Evolutionary conservation across 2,797 vertebrate species (phyloP).

Genomic region (Squalus acanthias): DNA sequence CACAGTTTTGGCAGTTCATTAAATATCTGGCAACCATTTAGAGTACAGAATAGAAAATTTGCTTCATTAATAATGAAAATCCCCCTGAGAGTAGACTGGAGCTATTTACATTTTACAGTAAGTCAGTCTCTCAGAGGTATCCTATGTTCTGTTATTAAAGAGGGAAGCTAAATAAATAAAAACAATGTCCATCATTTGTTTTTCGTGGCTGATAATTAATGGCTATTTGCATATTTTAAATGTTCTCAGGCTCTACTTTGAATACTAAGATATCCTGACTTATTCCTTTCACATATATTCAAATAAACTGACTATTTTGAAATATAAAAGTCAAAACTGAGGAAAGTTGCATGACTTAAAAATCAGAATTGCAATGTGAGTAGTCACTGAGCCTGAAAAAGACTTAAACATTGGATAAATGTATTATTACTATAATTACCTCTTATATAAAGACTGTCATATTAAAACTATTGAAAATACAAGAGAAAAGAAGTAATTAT

Average conservation of each 20-base stretch:
- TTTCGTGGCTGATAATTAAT: neutral
- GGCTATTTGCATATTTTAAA: slow-evolving; percentile 20
- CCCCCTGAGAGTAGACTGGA: neutral
- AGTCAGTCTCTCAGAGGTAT: neutral
- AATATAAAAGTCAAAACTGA: slow-evolving; percentile 37
- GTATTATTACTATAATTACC: slow-evolving; percentile 74
- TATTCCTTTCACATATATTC: neutral
- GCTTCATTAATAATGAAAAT: slow-evolving; percentile 34
- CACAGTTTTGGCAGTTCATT: slow-evolving; percentile 35
- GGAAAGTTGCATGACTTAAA: slow-evolving; percentile 34
- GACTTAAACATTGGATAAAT: slow-evolving; percentile 45
- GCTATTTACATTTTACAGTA: slow-evolving; percentile 29
- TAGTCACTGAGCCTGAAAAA: slow-evolving; percentile 36
- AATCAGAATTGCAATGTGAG: slow-evolving; percentile 36
- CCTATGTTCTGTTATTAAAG: slow-evolving; percentile 27
- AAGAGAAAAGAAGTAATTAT: slow-evolving; percentile 73
- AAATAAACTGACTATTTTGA: slow-evolving; percentile 33
- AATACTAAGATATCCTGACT: neutral
- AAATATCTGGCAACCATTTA: slow-evolving; percentile 37
- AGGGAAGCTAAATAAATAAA: slow-evolving; percentile 31
- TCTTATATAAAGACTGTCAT: slow-evolving; percentile 76
- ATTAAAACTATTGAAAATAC: slow-evolving; percentile 79
- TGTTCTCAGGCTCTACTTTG: neutral
- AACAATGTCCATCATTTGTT: slow-evolving; percentile 14
- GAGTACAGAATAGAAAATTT: slow-evolving; percentile 23